A percentile compares a stretch with the other conserved stretches of the same genome.
Evolutionary conservation across 1,140 invertebrate species (phyloP).

Genomic region (Physella acuta): DNA sequence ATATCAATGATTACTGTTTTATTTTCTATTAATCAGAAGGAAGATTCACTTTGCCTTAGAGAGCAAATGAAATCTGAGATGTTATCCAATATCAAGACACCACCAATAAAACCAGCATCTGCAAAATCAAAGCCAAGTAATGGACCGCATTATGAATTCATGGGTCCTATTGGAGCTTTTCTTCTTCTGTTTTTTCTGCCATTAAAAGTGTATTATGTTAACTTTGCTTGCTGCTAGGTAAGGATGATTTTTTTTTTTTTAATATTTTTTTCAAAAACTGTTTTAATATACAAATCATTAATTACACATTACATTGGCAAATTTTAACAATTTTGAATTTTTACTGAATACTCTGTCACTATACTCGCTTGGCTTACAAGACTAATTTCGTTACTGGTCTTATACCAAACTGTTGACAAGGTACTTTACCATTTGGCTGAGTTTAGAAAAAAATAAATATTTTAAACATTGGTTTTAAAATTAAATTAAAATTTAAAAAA

Average conservation of each 20-base stretch:
- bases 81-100: conserved; percentile 24
- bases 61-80: conserved; percentile 26
- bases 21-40: conserved; percentile 23
- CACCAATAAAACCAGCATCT: conserved; percentile 30
- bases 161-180: conserved; percentile 49
- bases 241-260: conserved; percentile 1
- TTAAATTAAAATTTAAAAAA: too few relatives aligned
- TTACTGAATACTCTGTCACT: too few relatives aligned
- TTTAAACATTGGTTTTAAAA: too few relatives aligned
- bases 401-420: too few relatives aligned
- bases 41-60: background rate
- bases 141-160: conserved; percentile 44
- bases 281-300: background rate
- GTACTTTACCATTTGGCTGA: too few relatives aligned
- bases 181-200: conserved; percentile 48
- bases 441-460: too few relatives aligned
- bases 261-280: background rate
- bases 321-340: too few relatives aligned
- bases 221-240: conserved; percentile 51
- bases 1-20: background rate
- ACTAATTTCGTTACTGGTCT: too few relatives aligned
- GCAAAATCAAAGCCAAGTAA: conserved; percentile 20
- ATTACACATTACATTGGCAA: background rate
- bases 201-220: conserved; percentile 41
- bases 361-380: too few relatives aligned